Evolutionary conservation across 2,888 invertebrate species (phyloP), one percentile per base, ranked within the genome.

Genomic region (Xestoiulus laeticollis): DNA sequence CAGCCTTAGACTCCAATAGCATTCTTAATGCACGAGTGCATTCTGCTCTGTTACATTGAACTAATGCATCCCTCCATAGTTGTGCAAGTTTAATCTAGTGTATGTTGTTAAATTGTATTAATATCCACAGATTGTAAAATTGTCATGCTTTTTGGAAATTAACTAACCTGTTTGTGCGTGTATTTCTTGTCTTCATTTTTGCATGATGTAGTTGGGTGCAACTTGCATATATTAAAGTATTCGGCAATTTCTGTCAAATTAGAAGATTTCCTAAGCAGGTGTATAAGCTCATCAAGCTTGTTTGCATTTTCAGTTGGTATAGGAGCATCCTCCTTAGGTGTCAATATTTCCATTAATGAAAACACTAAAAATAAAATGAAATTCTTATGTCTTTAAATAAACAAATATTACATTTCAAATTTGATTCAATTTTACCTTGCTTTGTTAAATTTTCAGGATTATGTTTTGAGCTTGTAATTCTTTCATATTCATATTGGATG

Each of bases 61-160:
- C 30, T 44, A 87, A 30, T 30, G 87, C 87, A 87, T 87, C 87
- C 44, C 82, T 87, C 82, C 82, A 87, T 6, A 87, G 38, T 14
- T 78, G 87, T 8, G 38, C 78, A 32, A 19, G 4, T 43, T 87
- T 44, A 1, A 85, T 26, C 85, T 85, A 38, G 26, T 33, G 38
- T 38, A 38, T 6, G 6, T 38, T 38, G 3, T 38, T 38, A 38
- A 38, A n/a, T n/a, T n/a, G n/a, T n/a, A n/a, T n/a, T n/a, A n/a
- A 38, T 6, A 38, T 38, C 6, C 6, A 3, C 3, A 38, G 38
- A 3, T 38, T 38, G 38, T 38, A 5, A 38, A 3, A 6, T 38
- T 38, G 6, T 3, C 38, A 38, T 38, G 38, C 6, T 26, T 30
- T 14, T 48, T 48, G 4, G 16, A 16, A 48, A 4, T 48, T 14